Percentiles rank a stretch among this genome's conserved stretches.
These are phyloP conservation scores for Plodia interpunctella DNA, from an alignment of 1,140 invertebrate genomes.

Conservation along the genomic window DNA sequence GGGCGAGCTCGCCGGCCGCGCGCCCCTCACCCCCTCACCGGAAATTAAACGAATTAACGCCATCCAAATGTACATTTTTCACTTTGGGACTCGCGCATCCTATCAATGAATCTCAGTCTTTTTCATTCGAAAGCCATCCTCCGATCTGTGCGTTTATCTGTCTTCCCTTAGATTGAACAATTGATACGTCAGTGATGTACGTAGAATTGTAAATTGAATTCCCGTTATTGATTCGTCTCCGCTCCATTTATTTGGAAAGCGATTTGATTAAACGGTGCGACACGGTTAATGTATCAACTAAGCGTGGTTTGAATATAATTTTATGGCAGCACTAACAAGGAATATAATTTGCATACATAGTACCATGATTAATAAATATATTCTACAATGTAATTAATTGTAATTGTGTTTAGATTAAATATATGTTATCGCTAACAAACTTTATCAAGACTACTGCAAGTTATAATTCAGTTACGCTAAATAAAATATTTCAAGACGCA, in stretches of 20 bases:
- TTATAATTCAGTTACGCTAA: no score
- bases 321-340: conserved; percentile 18
- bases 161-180: conserved; percentile 69
- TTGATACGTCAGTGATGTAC: conserved; percentile 72
- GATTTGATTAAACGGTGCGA: conserved; percentile 62
- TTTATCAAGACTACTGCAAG: no score
- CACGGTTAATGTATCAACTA: conserved; percentile 51
- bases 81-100: conserved; percentile 67
- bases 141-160: conserved; percentile 68
- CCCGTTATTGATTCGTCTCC: conserved; percentile 66
- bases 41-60: conserved; percentile 77
- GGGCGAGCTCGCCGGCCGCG: conserved; percentile 49
- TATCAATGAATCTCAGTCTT: conserved; percentile 68
- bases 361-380: background rate
- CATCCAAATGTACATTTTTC: conserved; percentile 77
- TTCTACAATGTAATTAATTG: conserved; percentile 2
- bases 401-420: background rate
- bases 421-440: no score
- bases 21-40: conserved; percentile 55
- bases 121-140: conserved; percentile 63
- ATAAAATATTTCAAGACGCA: background rate
- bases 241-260: conserved; percentile 65
- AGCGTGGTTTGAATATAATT: conserved; percentile 46
- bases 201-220: conserved; percentile 73
- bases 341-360: conserved; percentile 5